phyloP scores from a whole-genome alignment of 2,888 invertebrate genomes.

The Bombylius discolor region DNA sequence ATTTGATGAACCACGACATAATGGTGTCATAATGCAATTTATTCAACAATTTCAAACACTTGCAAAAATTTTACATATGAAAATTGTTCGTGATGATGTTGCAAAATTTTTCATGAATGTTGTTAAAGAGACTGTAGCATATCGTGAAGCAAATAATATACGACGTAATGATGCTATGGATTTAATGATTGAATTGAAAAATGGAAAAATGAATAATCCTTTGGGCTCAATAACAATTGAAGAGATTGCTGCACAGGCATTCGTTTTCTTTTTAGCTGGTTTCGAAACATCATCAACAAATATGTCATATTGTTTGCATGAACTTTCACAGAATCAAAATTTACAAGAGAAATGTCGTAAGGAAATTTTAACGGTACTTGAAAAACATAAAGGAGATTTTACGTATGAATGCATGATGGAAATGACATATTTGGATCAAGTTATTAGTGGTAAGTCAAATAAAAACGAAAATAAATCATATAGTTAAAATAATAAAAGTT shows the following conservation, averaged over 20 bases:
- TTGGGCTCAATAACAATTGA: background rate
- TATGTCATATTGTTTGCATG: conserved; percentile 30
- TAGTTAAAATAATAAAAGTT: no score
- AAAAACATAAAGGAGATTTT: conserved; percentile 25
- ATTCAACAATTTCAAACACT: conserved; percentile 9
- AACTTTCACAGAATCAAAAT: conserved; percentile 31
- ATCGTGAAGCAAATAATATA: conserved; percentile 19
- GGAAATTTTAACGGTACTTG: conserved; percentile 27
- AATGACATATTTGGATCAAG: conserved; percentile 34
- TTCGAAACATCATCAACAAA: conserved; percentile 38
- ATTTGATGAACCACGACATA: conserved; percentile 9
- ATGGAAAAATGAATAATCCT: conserved; percentile 5
- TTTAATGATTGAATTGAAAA: conserved; percentile 22
- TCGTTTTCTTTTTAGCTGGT: conserved; percentile 37
- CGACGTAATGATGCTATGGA: conserved; percentile 24
- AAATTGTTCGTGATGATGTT: conserved; percentile 17
- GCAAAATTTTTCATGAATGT: conserved; percentile 27
- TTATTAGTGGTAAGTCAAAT: conserved; percentile 27
- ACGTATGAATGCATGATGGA: conserved; percentile 33
- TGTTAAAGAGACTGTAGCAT: conserved; percentile 26
- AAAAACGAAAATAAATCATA: no score
- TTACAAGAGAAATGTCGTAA: conserved; percentile 30
- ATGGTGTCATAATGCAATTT: conserved; percentile 11
- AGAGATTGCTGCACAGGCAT: conserved; percentile 33
- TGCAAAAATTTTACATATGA: conserved; percentile 1